Evolutionary conservation across 1,140 invertebrate genomes (phyloP).

Genomic region (Drosophila varians): DNA sequence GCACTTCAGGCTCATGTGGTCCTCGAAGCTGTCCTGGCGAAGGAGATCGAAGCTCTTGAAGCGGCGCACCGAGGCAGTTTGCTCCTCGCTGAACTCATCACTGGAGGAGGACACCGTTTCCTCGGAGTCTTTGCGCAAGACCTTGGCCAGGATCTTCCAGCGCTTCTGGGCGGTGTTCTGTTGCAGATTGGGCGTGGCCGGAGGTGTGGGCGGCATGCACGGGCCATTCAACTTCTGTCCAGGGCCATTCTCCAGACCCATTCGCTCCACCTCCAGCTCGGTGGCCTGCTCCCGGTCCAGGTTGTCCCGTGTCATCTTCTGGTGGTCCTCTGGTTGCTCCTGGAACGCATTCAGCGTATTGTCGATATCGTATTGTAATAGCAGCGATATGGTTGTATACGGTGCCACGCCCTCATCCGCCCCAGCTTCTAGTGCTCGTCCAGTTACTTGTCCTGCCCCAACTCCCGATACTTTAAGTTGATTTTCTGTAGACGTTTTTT

Average conservation of each 20-base stretch:
- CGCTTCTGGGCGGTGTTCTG: constrained; percentile 86
- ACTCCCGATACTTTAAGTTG: constrained; percentile 16
- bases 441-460: neutral
- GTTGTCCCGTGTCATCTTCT: constrained; percentile 49
- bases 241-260: constrained; percentile 31
- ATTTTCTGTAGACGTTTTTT: constrained; percentile 23
- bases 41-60: constrained; percentile 82
- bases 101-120: constrained; percentile 71
- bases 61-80: constrained; percentile 75
- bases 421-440: neutral
- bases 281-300: constrained; percentile 4
- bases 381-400: constrained; percentile 70
- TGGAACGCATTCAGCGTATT: constrained; percentile 81
- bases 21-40: constrained; percentile 79
- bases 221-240: neutral
- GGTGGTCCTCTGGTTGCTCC: no score
- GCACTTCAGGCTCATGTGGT: constrained; percentile 72
- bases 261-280: constrained; percentile 48
- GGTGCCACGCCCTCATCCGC: constrained; percentile 40
- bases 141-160: constrained; percentile 89
- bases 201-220: constrained; percentile 77
- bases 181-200: constrained; percentile 64
- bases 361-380: constrained; percentile 82
- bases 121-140: constrained; percentile 85
- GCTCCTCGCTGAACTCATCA: constrained; percentile 71